Evolutionary conservation across 2,113 vertebrate species (phyloP).

Genomic region (Heptranchias perlo): DNA sequence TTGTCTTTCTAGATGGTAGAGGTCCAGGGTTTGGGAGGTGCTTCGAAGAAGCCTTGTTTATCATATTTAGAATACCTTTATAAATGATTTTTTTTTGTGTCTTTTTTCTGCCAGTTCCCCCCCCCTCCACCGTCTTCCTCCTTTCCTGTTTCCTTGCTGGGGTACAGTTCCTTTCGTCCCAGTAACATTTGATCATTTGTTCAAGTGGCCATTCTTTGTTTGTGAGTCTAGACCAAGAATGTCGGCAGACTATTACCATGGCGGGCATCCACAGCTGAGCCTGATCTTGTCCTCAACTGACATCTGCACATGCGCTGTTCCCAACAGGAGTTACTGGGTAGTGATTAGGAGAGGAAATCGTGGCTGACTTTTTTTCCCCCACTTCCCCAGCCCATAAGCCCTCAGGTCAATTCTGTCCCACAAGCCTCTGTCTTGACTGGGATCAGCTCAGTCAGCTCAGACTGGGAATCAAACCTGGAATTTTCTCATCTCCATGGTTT

Average conservation of each 20-base stretch:
- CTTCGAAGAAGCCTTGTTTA: too few species aligned
- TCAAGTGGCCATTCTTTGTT: neutral
- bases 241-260: neutral
- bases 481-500: neutral
- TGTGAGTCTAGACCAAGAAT: neutral
- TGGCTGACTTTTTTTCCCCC: neutral
- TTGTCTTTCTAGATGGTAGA: too few species aligned
- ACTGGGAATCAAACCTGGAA: neutral
- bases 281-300: neutral
- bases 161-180: neutral
- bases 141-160: neutral
- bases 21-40: too few species aligned
- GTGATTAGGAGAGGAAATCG: neutral
- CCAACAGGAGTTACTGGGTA: neutral
- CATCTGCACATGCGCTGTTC: neutral
- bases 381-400: neutral
- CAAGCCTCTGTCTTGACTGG: neutral
- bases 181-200: neutral
- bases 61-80: too few species aligned
- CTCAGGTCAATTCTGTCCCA: neutral
- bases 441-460: neutral
- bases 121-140: neutral
- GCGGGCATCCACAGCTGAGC: neutral
- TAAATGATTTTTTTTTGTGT: neutral
- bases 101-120: neutral